phyloP scores from a whole-genome alignment of 2,888 invertebrate species.

The Callosobruchus maculatus region DNA sequence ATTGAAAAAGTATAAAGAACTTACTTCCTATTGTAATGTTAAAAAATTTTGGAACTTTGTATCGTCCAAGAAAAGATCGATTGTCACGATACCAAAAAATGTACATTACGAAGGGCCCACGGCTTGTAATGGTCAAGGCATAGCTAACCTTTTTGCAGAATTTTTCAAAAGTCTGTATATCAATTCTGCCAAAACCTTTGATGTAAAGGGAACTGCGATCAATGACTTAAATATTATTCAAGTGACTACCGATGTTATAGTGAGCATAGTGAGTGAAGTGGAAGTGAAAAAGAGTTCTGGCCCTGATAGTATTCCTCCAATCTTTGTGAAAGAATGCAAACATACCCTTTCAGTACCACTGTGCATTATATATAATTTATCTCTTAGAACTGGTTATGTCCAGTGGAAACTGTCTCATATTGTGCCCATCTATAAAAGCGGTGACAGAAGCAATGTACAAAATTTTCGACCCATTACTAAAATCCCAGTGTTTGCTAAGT shows the following conservation, averaged over 20 bases:
- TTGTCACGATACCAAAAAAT: too few relatives aligned
- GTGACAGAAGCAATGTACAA: neutral
- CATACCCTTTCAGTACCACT: neutral
- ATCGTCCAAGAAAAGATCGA: neutral
- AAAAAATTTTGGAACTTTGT: neutral
- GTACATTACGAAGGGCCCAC: too few relatives aligned
- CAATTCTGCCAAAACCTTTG: too few relatives aligned
- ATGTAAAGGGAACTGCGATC: too few relatives aligned
- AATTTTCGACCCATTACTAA: neutral
- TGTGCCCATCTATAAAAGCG: neutral
- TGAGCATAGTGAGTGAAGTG: neutral
- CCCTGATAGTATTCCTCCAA: neutral
- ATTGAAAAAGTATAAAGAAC: too few relatives aligned
- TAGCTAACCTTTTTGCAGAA: neutral
- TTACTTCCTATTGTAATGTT: too few relatives aligned
- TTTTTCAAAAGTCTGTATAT: neutral
- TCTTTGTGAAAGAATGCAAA: neutral
- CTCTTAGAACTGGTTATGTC: neutral
- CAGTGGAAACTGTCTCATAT: neutral
- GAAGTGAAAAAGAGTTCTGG: neutral
- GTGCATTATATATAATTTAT: neutral
- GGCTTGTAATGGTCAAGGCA: too few relatives aligned
- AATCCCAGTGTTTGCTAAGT: neutral
- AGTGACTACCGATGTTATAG: too few relatives aligned
- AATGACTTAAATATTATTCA: too few relatives aligned